These are phyloP conservation scores for Ursus arctos DNA, from an alignment of 2,113 vertebrate genomes.

Conservation along the genomic window DNA sequence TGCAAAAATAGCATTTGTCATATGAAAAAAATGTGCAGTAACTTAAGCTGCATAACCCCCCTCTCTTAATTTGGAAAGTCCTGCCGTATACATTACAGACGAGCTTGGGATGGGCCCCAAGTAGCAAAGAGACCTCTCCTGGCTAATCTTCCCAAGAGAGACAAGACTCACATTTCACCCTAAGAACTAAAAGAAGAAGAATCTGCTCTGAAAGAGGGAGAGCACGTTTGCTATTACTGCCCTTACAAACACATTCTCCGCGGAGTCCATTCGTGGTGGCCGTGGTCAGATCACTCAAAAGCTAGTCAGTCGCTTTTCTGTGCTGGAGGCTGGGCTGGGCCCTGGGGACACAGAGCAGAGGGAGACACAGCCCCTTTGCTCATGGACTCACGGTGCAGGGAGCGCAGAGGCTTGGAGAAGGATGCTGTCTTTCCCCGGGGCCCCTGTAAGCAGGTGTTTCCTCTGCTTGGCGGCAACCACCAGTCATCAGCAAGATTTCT, in stretches of 20 bases:
- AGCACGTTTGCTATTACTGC: background rate
- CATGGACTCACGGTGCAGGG: background rate
- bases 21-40: conserved; percentile 38
- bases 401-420: background rate
- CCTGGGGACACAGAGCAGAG: background rate
- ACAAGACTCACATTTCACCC: conserved; percentile 19
- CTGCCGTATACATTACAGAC: conserved; percentile 28
- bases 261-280: too few relatives aligned
- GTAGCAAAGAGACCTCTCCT: background rate
- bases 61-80: conserved; percentile 63
- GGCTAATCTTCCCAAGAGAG: background rate
- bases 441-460: background rate
- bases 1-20: conserved; percentile 60
- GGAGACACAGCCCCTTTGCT: background rate
- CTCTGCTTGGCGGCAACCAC: background rate
- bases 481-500: background rate
- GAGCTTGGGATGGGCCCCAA: conserved; percentile 36
- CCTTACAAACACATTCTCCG: background rate
- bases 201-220: background rate
- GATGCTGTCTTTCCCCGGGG: fast-evolving
- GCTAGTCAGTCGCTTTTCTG: background rate
- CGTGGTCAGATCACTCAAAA: background rate
- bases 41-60: conserved; percentile 28
- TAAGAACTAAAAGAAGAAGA: conserved; percentile 16
- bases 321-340: too few relatives aligned